Evolutionary conservation across 2,888 invertebrate species (phyloP), one percentile per base, ranked within the genome.

Genomic region (Cryptophagus acutangulus): DNA sequence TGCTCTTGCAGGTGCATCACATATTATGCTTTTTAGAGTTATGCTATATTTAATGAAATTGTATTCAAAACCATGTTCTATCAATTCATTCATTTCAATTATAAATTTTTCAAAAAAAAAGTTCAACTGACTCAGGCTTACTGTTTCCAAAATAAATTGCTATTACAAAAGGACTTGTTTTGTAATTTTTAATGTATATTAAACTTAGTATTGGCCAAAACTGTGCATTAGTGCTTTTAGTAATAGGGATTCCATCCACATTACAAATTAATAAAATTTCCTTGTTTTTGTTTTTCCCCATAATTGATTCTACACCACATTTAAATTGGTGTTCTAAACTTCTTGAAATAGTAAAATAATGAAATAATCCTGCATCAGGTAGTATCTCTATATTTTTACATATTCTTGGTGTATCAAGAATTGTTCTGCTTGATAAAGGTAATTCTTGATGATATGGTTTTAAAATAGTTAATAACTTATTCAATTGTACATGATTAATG

Each of bases 1-100:
- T 14, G 40, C 40, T 33, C 36, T 12, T 4, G 37, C 40, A 17
- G 40, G 36, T 8, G 37, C 28, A 38, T 40, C 40, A 40, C 40
- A 40, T 40, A 40, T 28, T 29, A 40, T 40, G 13, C 36, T 36
- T 39, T 40, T 38, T 40, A 39, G 4, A 13, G 12, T 3, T 10
- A 39, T 20, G 17, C 17, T 9, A 40, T 40, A 17, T 15, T 16
- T 29, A 17, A 13, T 15, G n/a, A 8, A 8, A 20, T n/a, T n/a
- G n/a, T 8, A 20, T 20, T 6, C n/a, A 20, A 20, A 20, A 20
- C 24, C 24, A n/a, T 20, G 6, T 8, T 20, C n/a, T 8, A 20
- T 20, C n/a, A 20, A 20, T 8, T 8, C 6, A 20, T 20, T 20
- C n/a, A n/a, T n/a, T 20, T 20, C 24, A 20, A 8, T n/a, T 20